Percentiles rank a stretch among this genome's conserved stretches.
These are phyloP conservation scores for Apostichopus californicus DNA, from an alignment of 35 echinoderm and acorn worm species.

Conservation along the genomic window DNA sequence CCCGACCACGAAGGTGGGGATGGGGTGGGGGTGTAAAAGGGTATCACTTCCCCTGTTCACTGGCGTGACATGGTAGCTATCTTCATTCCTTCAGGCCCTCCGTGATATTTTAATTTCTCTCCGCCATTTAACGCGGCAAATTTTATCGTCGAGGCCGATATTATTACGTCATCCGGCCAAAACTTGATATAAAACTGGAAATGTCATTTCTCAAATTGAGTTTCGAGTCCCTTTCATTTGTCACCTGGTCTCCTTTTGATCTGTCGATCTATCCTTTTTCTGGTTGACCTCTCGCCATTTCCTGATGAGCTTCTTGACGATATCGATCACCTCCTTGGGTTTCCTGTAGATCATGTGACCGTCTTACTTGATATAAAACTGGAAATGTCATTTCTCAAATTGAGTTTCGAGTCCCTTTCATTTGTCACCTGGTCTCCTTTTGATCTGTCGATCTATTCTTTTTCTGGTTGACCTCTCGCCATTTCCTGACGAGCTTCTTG, in stretches of 20 bases:
- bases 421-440: not conserved
- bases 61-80: too few species aligned
- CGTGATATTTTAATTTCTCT: too few species aligned
- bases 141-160: too few species aligned
- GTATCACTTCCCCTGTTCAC: too few species aligned
- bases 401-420: not conserved
- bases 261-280: not conserved
- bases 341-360: slow-evolving; percentile 95
- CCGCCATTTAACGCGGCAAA: too few species aligned
- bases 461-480: slow-evolving; percentile 33
- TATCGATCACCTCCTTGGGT: slow-evolving; percentile 84
- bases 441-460: not conserved
- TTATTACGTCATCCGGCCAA: too few species aligned
- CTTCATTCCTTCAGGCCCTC: too few species aligned
- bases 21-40: too few species aligned
- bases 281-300: slow-evolving; percentile 57
- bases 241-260: not conserved
- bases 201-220: not conserved
- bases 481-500: slow-evolving; percentile 79
- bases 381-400: not conserved
- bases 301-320: slow-evolving; percentile 79
- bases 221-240: not conserved
- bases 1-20: too few species aligned
- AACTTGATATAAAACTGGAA: too few species aligned
- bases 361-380: too few species aligned